Conservation (phyloP, 2,888 invertebrate species). For the Marronus borbonicus region DNA sequence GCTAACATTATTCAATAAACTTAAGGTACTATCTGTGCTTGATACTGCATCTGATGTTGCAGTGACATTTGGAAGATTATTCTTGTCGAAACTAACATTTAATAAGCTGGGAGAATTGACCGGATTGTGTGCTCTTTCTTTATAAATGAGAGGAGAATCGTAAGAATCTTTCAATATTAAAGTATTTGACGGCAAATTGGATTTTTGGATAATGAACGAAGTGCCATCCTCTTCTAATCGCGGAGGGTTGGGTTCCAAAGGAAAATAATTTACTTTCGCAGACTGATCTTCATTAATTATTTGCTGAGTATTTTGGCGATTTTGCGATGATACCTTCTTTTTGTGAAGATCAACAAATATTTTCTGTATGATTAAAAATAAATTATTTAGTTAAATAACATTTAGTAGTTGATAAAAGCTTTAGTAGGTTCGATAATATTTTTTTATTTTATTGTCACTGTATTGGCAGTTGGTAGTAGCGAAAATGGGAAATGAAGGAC, state of each 20-base stretch:
- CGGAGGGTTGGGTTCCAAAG: not conserved
- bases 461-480: too few species aligned
- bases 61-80: not conserved
- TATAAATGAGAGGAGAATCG: not conserved
- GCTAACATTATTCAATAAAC: constrained; percentile 40
- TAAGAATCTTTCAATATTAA: constrained; percentile 5
- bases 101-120: constrained; percentile 23
- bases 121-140: constrained; percentile 4
- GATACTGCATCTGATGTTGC: not conserved
- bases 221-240: not conserved
- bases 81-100: not conserved
- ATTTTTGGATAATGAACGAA: not conserved
- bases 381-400: not conserved
- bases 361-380: constrained; percentile 36
- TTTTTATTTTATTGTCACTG: too few species aligned
- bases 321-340: constrained; percentile 22
- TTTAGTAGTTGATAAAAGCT: too few species aligned
- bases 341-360: constrained; percentile 47
- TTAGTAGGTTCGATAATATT: too few species aligned
- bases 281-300: not conserved
- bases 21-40: constrained; percentile 41
- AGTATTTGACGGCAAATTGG: not conserved
- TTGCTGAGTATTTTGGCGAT: not conserved
- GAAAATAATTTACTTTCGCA: not conserved
- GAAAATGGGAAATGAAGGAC: too few species aligned